Conservation (phyloP, 1,140 invertebrate genomes). For the Macrocentrus cingulum region DNA sequence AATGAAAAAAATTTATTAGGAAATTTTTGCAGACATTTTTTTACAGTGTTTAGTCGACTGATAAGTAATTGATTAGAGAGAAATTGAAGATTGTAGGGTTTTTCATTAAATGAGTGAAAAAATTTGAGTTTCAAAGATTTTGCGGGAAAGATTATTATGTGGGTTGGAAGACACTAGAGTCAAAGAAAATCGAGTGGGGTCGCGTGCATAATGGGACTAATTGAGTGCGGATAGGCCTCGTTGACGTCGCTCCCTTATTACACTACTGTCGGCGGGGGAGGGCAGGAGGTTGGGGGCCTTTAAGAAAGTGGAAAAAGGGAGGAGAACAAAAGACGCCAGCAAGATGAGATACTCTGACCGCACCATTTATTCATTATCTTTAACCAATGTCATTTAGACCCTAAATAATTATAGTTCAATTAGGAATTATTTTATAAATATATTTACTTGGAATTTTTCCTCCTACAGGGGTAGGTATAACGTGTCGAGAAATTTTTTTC, state of each 20-base stretch:
- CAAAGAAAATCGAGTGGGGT: conserved; percentile 3
- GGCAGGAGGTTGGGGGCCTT: not conserved
- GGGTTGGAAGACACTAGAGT: not conserved
- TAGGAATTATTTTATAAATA: no score
- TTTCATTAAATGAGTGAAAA: no score
- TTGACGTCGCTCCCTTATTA: conserved; percentile 36
- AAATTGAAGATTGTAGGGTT: no score
- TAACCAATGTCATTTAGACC: no score
- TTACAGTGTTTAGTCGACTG: no score
- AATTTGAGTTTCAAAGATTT: not conserved
- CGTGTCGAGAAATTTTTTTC: no score
- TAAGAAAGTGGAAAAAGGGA: conserved; percentile 8
- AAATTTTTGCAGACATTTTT: no score
- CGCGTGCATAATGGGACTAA: conserved; percentile 32
- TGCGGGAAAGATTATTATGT: not conserved
- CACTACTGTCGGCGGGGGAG: conserved; percentile 26
- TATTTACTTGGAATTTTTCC: no score
- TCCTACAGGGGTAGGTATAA: no score
- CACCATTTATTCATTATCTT: not conserved
- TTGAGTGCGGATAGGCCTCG: conserved; percentile 36
- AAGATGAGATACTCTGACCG: conserved; percentile 7
- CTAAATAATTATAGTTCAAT: no score
- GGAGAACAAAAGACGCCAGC: not conserved
- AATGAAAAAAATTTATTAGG: no score
- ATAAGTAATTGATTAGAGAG: no score